Conservation (phyloP, 2,113 vertebrate species). For the Phrynocephalus versicolor region DNA sequence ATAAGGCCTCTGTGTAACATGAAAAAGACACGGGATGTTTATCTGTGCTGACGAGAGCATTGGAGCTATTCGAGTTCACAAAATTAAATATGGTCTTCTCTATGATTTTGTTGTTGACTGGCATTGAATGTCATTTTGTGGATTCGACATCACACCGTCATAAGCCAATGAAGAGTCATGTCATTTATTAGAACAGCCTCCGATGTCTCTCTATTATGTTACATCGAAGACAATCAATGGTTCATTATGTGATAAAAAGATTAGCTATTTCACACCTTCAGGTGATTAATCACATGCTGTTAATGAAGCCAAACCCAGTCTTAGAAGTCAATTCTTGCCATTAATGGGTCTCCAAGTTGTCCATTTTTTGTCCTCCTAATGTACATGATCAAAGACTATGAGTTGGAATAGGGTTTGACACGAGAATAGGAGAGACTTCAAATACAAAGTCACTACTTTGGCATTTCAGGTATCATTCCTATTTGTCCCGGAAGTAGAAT, state of each 20-base stretch:
- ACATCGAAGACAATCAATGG: neutral
- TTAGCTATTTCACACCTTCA: neutral
- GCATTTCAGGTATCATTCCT: neutral
- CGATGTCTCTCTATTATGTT: too few relatives aligned
- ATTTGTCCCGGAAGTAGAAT: neutral
- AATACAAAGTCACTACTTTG: neutral
- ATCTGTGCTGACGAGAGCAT: too few relatives aligned
- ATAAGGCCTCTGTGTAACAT: too few relatives aligned
- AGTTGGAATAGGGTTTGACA: neutral
- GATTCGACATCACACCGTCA: too few relatives aligned
- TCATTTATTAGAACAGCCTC: too few relatives aligned
- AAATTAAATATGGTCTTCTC: too few relatives aligned
- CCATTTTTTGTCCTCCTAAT: neutral
- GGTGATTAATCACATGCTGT: slow-evolving; percentile 4
- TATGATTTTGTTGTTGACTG: too few relatives aligned
- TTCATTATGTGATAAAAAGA: neutral
- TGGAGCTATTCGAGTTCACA: too few relatives aligned
- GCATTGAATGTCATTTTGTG: too few relatives aligned
- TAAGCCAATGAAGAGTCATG: too few relatives aligned
- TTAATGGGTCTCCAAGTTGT: neutral
- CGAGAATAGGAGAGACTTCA: neutral
- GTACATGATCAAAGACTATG: neutral
- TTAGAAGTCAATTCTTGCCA: neutral
- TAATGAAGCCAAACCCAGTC: neutral
- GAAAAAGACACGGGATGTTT: too few relatives aligned